Conservation (phyloP, 1,140 invertebrate species). For the Batillaria attramentaria region DNA sequence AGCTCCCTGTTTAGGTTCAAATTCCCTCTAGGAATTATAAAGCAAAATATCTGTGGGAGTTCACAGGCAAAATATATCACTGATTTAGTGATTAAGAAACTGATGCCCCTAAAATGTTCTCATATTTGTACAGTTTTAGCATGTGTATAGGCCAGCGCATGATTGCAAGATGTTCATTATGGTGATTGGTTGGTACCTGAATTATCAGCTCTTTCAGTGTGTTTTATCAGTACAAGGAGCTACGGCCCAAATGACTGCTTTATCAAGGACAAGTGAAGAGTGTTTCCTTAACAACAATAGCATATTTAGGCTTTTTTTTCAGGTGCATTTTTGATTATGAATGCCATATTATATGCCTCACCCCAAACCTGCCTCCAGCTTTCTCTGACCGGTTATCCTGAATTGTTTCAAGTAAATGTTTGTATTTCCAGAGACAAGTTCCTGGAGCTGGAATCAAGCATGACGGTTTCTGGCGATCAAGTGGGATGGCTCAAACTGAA, state of each 20-base stretch:
- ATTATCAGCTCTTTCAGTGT: too few relatives aligned
- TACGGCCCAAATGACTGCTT: too few relatives aligned
- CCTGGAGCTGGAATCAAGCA: conserved; percentile 57
- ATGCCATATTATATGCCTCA: too few relatives aligned
- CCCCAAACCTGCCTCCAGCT: too few relatives aligned
- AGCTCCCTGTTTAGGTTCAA: too few relatives aligned
- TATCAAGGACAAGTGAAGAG: too few relatives aligned
- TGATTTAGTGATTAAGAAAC: background rate
- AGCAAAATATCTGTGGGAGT: background rate
- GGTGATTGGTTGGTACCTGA: too few relatives aligned
- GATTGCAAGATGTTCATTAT: background rate
- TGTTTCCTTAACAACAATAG: background rate
- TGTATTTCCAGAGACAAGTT: conserved; percentile 62
- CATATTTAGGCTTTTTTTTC: too few relatives aligned
- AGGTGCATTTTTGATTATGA: too few relatives aligned
- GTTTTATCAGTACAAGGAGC: too few relatives aligned
- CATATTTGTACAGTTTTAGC: background rate
- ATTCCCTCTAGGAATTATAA: background rate
- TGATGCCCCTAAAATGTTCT: background rate
- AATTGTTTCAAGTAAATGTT: background rate
- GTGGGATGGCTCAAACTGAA: conserved; percentile 87
- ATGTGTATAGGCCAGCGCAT: background rate
- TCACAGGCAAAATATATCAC: background rate
- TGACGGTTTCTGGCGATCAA: conserved; percentile 58
- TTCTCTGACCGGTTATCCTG: too few relatives aligned